Conservation (phyloP, 2,797 vertebrate species). For the Orientallactaga sibirica region DNA sequence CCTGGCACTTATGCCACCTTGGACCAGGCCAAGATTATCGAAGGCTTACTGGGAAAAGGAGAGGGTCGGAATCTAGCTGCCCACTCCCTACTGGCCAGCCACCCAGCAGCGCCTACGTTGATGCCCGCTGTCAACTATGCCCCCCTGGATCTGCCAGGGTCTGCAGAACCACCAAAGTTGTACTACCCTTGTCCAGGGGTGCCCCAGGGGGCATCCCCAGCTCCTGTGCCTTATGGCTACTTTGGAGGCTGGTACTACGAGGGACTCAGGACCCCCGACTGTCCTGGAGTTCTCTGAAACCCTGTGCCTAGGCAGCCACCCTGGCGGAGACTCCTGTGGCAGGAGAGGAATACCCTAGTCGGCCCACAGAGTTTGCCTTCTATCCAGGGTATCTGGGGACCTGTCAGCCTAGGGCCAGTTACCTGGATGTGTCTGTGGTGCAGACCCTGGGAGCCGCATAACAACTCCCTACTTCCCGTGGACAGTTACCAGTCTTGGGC, state of each 20-base stretch:
- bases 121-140: constrained; percentile 91
- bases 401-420: constrained; percentile 95
- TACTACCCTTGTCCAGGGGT: constrained; percentile 89
- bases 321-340: constrained; percentile 88
- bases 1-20: constrained; percentile 93
- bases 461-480: constrained; percentile 94
- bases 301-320: constrained; percentile 87
- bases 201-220: constrained; percentile 90
- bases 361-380: constrained; percentile 96
- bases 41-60: constrained; percentile 91
- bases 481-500: constrained; percentile 96
- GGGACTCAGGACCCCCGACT: constrained; percentile 87
- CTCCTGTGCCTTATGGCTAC: constrained; percentile 93
- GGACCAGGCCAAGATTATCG: constrained; percentile 93
- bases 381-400: constrained; percentile 94
- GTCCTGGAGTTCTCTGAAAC: constrained; percentile 92
- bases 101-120: constrained; percentile 88
- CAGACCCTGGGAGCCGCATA: constrained; percentile 93
- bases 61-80: constrained; percentile 92
- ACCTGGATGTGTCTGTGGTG: constrained; percentile 96
- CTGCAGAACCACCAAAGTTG: constrained; percentile 91
- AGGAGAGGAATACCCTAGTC: constrained; percentile 93
- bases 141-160: constrained; percentile 90
- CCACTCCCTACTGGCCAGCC: constrained; percentile 89
- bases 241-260: constrained; percentile 94